Percentiles rank a stretch among this genome's conserved stretches.
phyloP scores from a whole-genome alignment of 2,113 vertebrate genomes.

The Aix galericulata region DNA sequence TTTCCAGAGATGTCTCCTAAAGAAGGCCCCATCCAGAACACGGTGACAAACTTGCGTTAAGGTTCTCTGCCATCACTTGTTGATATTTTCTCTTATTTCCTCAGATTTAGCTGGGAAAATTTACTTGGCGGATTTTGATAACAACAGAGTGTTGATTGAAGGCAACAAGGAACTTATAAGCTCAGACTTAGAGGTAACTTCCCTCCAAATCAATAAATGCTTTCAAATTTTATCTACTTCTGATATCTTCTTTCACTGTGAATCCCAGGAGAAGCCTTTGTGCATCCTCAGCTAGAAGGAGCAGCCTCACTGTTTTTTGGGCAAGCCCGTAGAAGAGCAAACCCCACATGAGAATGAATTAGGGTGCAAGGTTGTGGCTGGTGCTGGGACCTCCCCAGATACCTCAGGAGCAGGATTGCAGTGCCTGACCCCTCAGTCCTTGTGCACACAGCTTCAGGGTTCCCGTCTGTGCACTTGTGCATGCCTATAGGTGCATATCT shows the following conservation, averaged over 20 bases:
- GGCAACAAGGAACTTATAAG: not conserved
- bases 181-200: conserved; percentile 72
- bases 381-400: not conserved
- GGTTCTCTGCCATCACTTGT: not conserved
- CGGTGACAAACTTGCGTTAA: not conserved
- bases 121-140: conserved; percentile 74
- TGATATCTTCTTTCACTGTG: not conserved
- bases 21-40: not conserved
- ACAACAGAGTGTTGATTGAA: conserved; percentile 25
- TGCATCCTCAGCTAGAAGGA: not conserved
- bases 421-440: not conserved
- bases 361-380: not conserved
- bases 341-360: not conserved
- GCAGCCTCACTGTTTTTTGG: not conserved
- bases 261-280: not conserved
- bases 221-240: not conserved
- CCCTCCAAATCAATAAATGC: fast-evolving
- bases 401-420: not conserved
- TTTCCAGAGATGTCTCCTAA: not conserved
- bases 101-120: conserved; percentile 70
- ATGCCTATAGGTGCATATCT: fast-evolving
- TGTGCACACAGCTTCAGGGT: fast-evolving
- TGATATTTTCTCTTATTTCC: not conserved
- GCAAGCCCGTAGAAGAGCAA: not conserved
- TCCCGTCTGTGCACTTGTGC: not conserved